A percentile compares a stretch with the other conserved stretches of the same genome.
These are phyloP conservation scores for Archips xylosteana DNA, from an alignment of 2,888 invertebrate genomes.

Conservation along the genomic window DNA sequence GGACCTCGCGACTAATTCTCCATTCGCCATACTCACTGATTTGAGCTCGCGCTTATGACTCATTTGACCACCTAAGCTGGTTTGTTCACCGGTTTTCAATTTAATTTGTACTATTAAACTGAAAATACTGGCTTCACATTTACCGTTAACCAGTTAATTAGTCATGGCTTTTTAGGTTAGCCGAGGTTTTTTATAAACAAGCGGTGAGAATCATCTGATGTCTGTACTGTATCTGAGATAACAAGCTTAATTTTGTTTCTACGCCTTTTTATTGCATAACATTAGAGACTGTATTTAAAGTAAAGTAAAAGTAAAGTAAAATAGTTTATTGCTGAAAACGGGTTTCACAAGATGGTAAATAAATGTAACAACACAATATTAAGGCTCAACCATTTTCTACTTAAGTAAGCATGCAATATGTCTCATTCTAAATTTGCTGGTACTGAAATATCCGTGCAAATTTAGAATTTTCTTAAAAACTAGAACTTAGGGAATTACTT, in stretches of 20 bases:
- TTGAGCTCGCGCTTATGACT: slow-evolving; percentile 48
- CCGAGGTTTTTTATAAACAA: slow-evolving; percentile 7
- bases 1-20: slow-evolving; percentile 56
- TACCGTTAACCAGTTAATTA: slow-evolving; percentile 20
- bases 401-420: too few relatives aligned
- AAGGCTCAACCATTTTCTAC: too few relatives aligned
- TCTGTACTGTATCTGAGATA: too few relatives aligned
- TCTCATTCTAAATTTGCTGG: too few relatives aligned
- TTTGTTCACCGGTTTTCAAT: slow-evolving; percentile 46
- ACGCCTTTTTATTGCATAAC: not conserved
- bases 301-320: too few relatives aligned
- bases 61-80: slow-evolving; percentile 33
- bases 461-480: too few relatives aligned
- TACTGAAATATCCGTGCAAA: too few relatives aligned
- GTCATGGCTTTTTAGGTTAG: slow-evolving; percentile 19
- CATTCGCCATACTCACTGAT: slow-evolving; percentile 58
- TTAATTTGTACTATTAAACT: slow-evolving; percentile 15
- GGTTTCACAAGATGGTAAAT: too few relatives aligned
- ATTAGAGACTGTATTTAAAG: not conserved
- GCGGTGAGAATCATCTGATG: not conserved
- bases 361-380: too few relatives aligned
- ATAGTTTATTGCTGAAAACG: too few relatives aligned
- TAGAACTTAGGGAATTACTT: too few relatives aligned
- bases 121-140: slow-evolving; percentile 22
- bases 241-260: too few relatives aligned